Base-by-base conservation (phyloP, 2,797 vertebrate species). In the Semaprochilodus insignis region DNA sequence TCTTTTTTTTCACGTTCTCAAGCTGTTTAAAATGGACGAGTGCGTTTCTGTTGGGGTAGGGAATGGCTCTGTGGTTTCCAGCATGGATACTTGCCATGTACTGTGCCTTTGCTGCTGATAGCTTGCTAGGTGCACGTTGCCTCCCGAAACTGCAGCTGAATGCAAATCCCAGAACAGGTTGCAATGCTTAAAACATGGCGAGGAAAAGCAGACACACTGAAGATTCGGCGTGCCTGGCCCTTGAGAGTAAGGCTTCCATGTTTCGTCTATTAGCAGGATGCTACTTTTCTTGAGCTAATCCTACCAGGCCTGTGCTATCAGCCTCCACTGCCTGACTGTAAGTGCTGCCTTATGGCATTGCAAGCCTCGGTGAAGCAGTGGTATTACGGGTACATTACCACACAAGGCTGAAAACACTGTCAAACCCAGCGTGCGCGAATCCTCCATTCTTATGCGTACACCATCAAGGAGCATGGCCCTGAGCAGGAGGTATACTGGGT, bases 281-380 rank as follows among this genome's bases (percentile, higher is more conserved):
- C 91, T 94, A 93, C 92, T 92, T 92, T 91, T 94, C 91, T 92
- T 93, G 89, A 27, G 86, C 87, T 94, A 94, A 94, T 95, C 94
- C 94, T 92, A 90, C 87, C 92, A 93, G 94, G 91, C 93, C 92
- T 90, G 93, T 80, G 88, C 89, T 90, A 90, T 90, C 88, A 89
- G 90, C 90, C 90, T 91, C 89, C 88, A 88, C 89, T 90, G 90
- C 91, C 90, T 92, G 87, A 82, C 88, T 90, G 88, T 91, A 92
- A 91, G 91, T 89, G 88, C 86, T 79, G 89, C 93, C 93, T 92
- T 94, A 93, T 94, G 93, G 92, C 90, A 85, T 73, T 14, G 75
- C 90, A 93, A 94, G 93, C 91, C 91, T 75, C 84, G 51, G 87
- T 83, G 91, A 92, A 92, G 90, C 90, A 85, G 89, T 88, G 88